Base-by-base conservation (phyloP, 2,113 vertebrate species). In the Leucosticte australis region DNA sequence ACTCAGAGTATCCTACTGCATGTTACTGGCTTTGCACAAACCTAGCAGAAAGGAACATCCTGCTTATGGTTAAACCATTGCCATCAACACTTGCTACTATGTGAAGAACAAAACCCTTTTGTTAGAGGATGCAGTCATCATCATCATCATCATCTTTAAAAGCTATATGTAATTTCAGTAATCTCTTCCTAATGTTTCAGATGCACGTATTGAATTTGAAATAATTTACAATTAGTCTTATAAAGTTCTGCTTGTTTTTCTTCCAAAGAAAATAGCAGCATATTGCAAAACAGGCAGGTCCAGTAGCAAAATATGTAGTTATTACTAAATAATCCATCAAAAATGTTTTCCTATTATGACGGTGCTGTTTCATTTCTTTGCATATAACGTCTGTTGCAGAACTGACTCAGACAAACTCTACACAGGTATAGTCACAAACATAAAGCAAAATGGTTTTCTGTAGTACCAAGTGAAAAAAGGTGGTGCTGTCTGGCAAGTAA, bases 211-310 rank as follows among this genome's bases (percentile, higher is more conserved):
- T 87, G 89, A 95, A 89, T 79, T 87, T 92, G 62, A 89, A 92
- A 67, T 89, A 0, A 6, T 81, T 81, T 94, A 82, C 42, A 83
- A 65, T 83, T 92, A 84, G 39, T 83, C 47, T 79, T 87, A 83
- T 0, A 90, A 91, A 92, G 75, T 89, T 93, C 78, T 89, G 67
- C 67, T 85, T 65, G 16, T 26, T 87, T 84, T 89, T 92, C 81
- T 92, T 94, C 46, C 37, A 30, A 68, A 83, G 93, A 94, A 93
- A 92, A 86, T 33, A 94, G 81, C 70, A 96, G 60, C 70, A 63
- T 52, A 31, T 68, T 94, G 90, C 55, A 67, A 95, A 95, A 89
- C 18, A 91, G 42, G 73, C 83, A 96, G 56, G 87, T 77, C 55
- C 33, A 85, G 76, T 79, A 94, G 87, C 83, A 95, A 96, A 96